Evolutionary conservation across 37 sponge, comb jelly and placozoan species (phyloP), one percentile per base, ranked within the genome.

Genomic region (Axinella damicornis): DNA sequence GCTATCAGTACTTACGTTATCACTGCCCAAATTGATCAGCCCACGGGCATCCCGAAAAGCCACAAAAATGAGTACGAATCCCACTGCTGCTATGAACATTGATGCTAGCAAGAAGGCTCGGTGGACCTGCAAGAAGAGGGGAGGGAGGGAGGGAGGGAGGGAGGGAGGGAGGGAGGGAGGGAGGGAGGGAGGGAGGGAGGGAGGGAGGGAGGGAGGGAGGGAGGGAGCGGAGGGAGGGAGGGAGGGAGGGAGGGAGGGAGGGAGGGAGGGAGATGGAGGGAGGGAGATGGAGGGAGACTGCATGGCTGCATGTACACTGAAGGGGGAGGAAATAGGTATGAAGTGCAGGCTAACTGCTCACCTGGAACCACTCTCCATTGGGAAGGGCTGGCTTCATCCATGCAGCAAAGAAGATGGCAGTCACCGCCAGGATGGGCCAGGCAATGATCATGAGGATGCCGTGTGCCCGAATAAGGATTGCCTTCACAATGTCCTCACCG

Each of bases 361-460:
- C 83, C 75, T 86, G 86, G 62, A 93, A 93, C 94, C 94, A 93
- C 39, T 73, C 67, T 69, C 92, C 92, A 77, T 83, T 93, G 53
- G 83, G 90, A 56, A 93, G 67, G 5, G 83, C 83, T 5, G 86
- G 87, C 35, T 75, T 89, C 94, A 93, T 93, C 82, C 72, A 81
- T 21, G 74, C 74, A 78, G 94, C 83, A 65, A 93, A 93, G 87
- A 89, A 93, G 22, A 83, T 80, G 34, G 62, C 94, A 78, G 81
- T 85, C 41, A 69, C 18, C 1, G 77, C 86, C 56, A 93, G 60
- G 22, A 85, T 53, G 0, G 72, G 77, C 86, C 87, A 93, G 20
- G 94, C 79, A 65, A 89, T 85, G 27, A 81, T 27, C 94, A 93
- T 93, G 31, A 93, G 65, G 41, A 89, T 85, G 4, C 94, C 94